Evolutionary conservation across 2,888 invertebrate genomes (phyloP).

Genomic region (Eremobia ochroleuca): DNA sequence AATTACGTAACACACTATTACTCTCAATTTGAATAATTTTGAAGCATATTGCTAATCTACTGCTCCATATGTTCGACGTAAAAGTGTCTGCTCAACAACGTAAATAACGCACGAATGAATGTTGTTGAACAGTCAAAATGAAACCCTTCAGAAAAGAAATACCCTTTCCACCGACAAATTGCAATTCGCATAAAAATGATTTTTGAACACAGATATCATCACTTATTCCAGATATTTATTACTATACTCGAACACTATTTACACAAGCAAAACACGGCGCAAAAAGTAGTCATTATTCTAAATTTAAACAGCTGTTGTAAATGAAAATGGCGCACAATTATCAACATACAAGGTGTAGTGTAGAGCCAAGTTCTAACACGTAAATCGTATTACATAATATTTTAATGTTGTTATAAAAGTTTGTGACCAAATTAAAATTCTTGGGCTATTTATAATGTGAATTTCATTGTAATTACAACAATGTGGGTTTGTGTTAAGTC

Average conservation of each 20-base stretch:
- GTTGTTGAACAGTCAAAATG: too few species aligned
- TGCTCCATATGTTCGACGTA: too few species aligned
- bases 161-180: conserved; percentile 12
- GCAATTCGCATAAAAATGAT: conserved; percentile 1
- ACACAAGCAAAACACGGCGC: conserved; percentile 7
- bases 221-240: conserved; percentile 21
- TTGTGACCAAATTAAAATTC: conserved; percentile 77
- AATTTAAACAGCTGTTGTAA: conserved; percentile 50
- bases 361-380: conserved; percentile 69
- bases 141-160: too few species aligned
- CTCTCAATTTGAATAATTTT: too few species aligned
- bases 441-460: conserved; percentile 38
- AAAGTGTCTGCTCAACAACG: too few species aligned
- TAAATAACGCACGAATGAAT: too few species aligned
- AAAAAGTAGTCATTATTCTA: conserved; percentile 41
- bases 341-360: conserved; percentile 59
- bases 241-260: neutral
- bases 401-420: conserved; percentile 64
- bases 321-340: conserved; percentile 56
- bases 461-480: conserved; percentile 29
- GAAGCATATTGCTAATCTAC: too few species aligned
- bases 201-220: neutral
- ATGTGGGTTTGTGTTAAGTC: conserved; percentile 16
- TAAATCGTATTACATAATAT: conserved; percentile 71
- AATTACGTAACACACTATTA: too few species aligned